Evolutionary conservation across 2,113 vertebrate genomes (phyloP).

Genomic region (Aspidoscelis tigris): DNA sequence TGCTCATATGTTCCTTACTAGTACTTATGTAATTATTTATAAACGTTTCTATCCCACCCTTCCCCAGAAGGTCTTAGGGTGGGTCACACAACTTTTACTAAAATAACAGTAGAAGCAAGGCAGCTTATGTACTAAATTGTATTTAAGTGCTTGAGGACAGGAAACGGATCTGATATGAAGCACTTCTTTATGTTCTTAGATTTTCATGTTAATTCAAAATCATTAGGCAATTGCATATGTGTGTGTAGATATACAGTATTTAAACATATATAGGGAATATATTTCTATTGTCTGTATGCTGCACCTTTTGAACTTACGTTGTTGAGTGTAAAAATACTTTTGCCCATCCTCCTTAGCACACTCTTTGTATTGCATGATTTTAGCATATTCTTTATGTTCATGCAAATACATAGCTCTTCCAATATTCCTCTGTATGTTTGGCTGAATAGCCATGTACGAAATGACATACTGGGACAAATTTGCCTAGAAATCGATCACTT

Average conservation of each 20-base stretch:
- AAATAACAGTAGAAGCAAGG: not conserved
- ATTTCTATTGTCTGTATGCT: not conserved
- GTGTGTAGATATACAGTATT: too few relatives aligned
- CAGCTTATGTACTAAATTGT: not conserved
- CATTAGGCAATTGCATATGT: too few relatives aligned
- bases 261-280: too few relatives aligned
- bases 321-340: not conserved
- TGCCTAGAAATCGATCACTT: not conserved
- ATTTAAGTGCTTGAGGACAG: not conserved
- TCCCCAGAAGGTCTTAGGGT: too few relatives aligned
- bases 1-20: not conserved
- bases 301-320: not conserved
- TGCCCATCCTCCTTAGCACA: not conserved
- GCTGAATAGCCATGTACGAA: not conserved
- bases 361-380: too few relatives aligned
- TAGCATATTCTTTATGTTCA: not conserved
- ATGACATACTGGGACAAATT: not conserved
- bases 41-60: too few relatives aligned
- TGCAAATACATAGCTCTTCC: too few relatives aligned
- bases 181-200: too few relatives aligned
- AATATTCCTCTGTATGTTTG: not conserved
- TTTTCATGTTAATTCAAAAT: too few relatives aligned
- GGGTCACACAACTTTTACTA: too few relatives aligned
- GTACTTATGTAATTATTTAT: too few relatives aligned
- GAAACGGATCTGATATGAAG: not conserved